phyloP scores from a whole-genome alignment of 2,113 vertebrate species.

The Colossoma macropomum region DNA sequence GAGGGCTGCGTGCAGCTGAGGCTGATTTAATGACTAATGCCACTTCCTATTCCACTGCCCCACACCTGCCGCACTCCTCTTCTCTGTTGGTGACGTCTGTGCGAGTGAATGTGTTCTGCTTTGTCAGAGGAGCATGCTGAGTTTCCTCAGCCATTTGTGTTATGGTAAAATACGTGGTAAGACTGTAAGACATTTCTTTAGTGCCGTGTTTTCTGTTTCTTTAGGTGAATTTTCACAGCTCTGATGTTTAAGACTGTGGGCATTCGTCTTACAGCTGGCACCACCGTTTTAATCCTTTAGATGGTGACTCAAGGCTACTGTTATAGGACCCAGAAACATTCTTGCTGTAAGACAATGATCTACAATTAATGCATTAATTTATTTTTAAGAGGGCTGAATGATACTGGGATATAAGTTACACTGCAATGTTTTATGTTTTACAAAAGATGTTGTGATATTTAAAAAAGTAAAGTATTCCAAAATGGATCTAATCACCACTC shows the following conservation, averaged over 20 bases:
- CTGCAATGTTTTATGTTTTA: too few relatives aligned
- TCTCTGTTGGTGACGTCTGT: constrained; percentile 39
- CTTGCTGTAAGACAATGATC: neutral
- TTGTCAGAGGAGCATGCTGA: neutral
- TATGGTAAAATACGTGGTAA: neutral
- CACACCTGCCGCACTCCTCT: constrained; percentile 44
- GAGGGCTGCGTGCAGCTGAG: constrained; percentile 48
- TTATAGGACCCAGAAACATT: neutral
- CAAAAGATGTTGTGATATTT: too few relatives aligned
- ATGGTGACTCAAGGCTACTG: neutral
- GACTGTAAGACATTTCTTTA: neutral
- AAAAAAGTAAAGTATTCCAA: too few relatives aligned
- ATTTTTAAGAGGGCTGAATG: neutral
- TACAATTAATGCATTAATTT: neutral
- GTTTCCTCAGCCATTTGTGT: neutral
- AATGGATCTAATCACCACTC: too few relatives aligned
- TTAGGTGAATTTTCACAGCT: neutral
- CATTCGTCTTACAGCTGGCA: neutral
- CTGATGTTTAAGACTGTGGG: too few relatives aligned
- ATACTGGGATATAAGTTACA: too few relatives aligned
- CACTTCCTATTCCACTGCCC: constrained; percentile 46
- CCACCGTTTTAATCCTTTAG: neutral
- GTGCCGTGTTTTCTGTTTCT: neutral
- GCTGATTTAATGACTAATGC: constrained; percentile 40
- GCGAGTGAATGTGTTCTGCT: neutral